Conservation (phyloP, 92 coral and sea anemone genomes). For the Siderastrea radians region DNA sequence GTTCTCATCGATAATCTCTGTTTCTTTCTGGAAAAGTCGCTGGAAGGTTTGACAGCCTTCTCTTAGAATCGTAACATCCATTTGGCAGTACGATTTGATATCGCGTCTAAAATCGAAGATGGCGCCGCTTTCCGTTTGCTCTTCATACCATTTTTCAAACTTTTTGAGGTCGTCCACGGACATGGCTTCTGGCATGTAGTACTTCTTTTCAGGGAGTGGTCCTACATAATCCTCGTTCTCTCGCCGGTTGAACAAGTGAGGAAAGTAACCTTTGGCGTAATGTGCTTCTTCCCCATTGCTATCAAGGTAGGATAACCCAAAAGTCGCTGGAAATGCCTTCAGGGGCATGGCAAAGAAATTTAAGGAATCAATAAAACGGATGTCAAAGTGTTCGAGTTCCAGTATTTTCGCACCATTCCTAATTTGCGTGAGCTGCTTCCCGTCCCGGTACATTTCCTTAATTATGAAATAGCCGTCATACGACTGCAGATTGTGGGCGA, state of each 20-base stretch:
- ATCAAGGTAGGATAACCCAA: no score
- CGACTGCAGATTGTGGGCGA: no score
- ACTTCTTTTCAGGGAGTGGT: neutral
- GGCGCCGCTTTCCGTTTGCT: neutral
- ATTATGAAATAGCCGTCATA: no score
- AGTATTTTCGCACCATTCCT: no score
- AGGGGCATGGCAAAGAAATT: no score
- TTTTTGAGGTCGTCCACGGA: conserved; percentile 10
- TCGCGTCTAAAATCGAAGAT: conserved; percentile 19
- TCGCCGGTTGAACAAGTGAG: conserved; percentile 36
- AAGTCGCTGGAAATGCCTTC: no score
- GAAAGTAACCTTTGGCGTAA: conserved; percentile 46
- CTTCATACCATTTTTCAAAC: conserved; percentile 32
- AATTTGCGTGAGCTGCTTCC: no score
- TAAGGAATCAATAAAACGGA: no score
- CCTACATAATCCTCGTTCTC: conserved; percentile 38
- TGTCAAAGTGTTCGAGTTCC: no score
- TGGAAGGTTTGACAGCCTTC: conserved; percentile 18
- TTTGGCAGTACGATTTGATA: conserved; percentile 12
- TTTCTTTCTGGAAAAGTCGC: neutral
- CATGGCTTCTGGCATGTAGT: conserved; percentile 43
- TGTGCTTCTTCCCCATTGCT: no score
- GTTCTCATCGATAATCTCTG: no score
- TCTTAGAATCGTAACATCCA: conserved; percentile 20
- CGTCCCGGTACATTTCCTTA: no score